These are phyloP conservation scores for Lasius platythorax DNA, from an alignment of 2,888 invertebrate species.

Conservation along the genomic window DNA sequence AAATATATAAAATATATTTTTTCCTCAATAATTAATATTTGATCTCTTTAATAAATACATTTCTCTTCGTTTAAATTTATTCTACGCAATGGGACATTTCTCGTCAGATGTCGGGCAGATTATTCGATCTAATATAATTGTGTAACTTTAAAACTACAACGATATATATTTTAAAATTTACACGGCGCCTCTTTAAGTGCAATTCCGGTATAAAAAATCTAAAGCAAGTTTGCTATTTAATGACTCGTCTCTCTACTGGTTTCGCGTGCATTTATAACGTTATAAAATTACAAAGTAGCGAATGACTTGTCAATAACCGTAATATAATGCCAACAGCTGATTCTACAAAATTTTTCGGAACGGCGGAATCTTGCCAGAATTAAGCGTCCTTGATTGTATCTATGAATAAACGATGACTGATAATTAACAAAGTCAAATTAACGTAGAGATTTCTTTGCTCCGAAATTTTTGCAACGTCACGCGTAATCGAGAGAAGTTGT, in stretches of 20 bases:
- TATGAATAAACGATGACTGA: not conserved
- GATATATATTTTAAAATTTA: not conserved
- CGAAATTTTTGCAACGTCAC: not conserved
- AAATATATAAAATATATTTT: not conserved
- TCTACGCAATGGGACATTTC: not conserved
- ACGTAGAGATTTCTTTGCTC: conserved; percentile 5
- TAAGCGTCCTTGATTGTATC: conserved; percentile 24
- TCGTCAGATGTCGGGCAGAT: not conserved
- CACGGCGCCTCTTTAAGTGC: not conserved
- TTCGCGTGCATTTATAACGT: not conserved
- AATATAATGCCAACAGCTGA: not conserved
- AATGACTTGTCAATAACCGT: conserved; percentile 30
- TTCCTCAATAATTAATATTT: not conserved
- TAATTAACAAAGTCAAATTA: conserved; percentile 25
- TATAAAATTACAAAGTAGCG: conserved; percentile 18
- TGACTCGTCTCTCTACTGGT: not conserved
- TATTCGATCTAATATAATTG: not conserved
- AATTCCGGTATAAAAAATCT: not conserved
- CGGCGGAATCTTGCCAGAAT: conserved; percentile 18
- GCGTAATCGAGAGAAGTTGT: not conserved
- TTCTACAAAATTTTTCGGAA: conserved; percentile 22
- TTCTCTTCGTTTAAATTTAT: not conserved
- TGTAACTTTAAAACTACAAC: not conserved
- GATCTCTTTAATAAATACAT: not conserved
- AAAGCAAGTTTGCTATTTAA: not conserved